Evolutionary conservation across 2,888 invertebrate species (phyloP).

Genomic region (Acleris emargana): DNA sequence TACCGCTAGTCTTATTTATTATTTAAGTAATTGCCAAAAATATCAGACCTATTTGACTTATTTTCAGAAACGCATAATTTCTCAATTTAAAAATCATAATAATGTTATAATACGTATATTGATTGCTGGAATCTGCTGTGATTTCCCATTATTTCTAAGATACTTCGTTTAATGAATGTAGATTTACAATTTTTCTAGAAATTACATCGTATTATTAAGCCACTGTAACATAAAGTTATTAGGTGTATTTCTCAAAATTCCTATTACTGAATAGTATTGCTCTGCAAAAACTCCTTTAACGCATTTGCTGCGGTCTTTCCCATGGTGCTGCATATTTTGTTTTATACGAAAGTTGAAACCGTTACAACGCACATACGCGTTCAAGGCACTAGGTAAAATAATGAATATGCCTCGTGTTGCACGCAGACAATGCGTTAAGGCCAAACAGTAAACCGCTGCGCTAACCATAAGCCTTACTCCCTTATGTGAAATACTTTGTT

Average conservation of each 20-base stretch:
- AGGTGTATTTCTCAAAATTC: not conserved
- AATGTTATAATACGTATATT: constrained; percentile 22
- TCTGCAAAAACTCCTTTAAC: not conserved
- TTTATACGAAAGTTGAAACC: too few species aligned
- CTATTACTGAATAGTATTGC: not conserved
- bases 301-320: too few species aligned
- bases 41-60: constrained; percentile 24
- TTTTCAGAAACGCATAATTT: constrained; percentile 44
- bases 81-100: constrained; percentile 44
- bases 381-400: too few species aligned
- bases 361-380: too few species aligned
- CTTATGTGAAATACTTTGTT: too few species aligned
- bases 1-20: constrained; percentile 58
- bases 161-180: constrained; percentile 42
- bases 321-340: too few species aligned
- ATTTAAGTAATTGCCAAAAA: constrained; percentile 39
- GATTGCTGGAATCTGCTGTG: constrained; percentile 68
- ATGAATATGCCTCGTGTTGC: too few species aligned
- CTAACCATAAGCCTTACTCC: too few species aligned
- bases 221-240: constrained; percentile 3
- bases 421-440: too few species aligned
- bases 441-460: too few species aligned
- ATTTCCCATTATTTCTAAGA: constrained; percentile 60
- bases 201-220: constrained; percentile 28
- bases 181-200: constrained; percentile 31